Percentiles rank a stretch among this genome's conserved stretches.
Evolutionary conservation across 2,113 vertebrate genomes (phyloP).

Genomic region (Cochlearius cochlearius): DNA sequence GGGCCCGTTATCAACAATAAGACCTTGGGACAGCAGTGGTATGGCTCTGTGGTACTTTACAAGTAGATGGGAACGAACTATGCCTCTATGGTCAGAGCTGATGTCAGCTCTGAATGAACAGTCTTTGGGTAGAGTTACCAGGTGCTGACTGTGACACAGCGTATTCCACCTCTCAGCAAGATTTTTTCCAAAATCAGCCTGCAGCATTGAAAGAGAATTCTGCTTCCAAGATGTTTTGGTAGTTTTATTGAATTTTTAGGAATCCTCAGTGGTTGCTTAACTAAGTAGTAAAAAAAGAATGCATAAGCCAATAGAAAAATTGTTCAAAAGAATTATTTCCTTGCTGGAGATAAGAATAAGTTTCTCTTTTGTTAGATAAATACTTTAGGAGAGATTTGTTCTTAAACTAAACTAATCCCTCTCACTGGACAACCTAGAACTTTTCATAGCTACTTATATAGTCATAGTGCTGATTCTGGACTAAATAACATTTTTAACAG

Average conservation of each 20-base stretch:
- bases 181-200: background rate
- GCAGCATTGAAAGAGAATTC: background rate
- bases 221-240: background rate
- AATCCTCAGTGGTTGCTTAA: background rate
- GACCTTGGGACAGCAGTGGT: background rate
- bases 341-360: background rate
- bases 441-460: background rate
- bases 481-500: background rate
- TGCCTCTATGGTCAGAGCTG: background rate
- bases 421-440: background rate
- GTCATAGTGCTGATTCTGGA: background rate
- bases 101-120: background rate
- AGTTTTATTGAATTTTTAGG: background rate
- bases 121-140: background rate
- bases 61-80: background rate
- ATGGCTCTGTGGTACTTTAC: background rate
- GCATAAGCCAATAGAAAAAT: background rate
- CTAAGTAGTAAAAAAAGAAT: background rate
- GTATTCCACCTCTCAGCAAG: background rate
- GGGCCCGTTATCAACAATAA: background rate
- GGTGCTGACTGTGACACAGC: background rate
- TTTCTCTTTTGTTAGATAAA: background rate
- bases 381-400: background rate
- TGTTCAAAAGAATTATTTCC: background rate
- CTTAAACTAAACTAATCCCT: background rate